Base-by-base conservation (phyloP, 2,888 invertebrate species). In the Octodonta nipae region DNA sequence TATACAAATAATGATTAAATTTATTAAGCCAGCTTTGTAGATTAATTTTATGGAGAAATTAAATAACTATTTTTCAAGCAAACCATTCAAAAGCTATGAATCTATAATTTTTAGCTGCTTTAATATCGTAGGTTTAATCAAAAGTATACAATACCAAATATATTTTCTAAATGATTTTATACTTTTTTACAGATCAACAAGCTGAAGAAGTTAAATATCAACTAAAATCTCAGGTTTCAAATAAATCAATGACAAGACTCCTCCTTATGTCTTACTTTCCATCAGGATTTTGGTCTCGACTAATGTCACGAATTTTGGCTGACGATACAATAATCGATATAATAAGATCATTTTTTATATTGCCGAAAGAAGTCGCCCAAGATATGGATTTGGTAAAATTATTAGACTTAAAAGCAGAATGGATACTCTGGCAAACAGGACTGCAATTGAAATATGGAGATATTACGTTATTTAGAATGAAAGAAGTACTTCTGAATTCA, bases 201-300 rank as follows among this genome's bases (percentile, higher is more conserved):
- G 46, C 49, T 7, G 53, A 57, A 33, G 37, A 37, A 26, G 34
- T 41, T 5, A 47, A 49, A 14, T 59, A 59, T 35, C 51, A 55
- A 37, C 37, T 61, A 8, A 51, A 49, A 10, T 64, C 65, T 17
- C 59, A 71, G 32, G 54, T 72, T 4, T 68, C 70, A 5, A 71
- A 69, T 32, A 68, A 68, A 26, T 66, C 76, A 0, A 69, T 82
- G 26, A 72, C 79, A 0, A 69, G 91, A 1, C 67, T 95, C 32
- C 67, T 98, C 8, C 71, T 96, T 6, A 81, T 96, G 76, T 89
- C 93, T 0, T 98, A 98, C 64, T 89, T 96, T 56, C 98, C 98
- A 1, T 84, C 88, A 42, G 96, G 96, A 1, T 96, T 98, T 66
- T 98, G 96, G 95, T 85, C 95, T 1, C 68, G 96, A 2, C 71